Conservation (phyloP, 2,888 invertebrate species). For the Epicampocera succincta region DNA sequence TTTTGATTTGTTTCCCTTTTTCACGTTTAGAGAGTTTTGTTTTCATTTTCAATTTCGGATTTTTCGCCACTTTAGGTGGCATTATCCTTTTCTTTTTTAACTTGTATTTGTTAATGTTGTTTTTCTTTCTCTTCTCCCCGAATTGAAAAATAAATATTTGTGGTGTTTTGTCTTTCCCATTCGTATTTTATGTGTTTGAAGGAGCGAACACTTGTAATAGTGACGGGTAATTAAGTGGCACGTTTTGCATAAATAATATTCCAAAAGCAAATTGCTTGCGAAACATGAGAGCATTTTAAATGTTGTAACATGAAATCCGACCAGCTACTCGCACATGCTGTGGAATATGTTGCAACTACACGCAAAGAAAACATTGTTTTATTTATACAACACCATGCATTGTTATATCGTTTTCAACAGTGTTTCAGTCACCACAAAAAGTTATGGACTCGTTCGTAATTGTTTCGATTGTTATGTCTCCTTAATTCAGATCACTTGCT, state of each 20-base stretch:
- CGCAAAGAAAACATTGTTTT: no score
- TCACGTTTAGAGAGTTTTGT: slow-evolving; percentile 46
- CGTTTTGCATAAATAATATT: slow-evolving; percentile 59
- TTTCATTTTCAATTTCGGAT: slow-evolving; percentile 62
- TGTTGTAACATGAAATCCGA: not conserved
- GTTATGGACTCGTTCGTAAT: no score
- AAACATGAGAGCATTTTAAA: slow-evolving; percentile 14
- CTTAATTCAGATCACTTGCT: no score
- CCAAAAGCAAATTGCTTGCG: not conserved
- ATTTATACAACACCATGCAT: no score
- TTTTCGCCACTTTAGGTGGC: slow-evolving; percentile 64
- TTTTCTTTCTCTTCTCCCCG: slow-evolving; percentile 37
- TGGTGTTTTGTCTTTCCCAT: not conserved
- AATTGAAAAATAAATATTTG: slow-evolving; percentile 66
- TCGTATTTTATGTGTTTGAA: slow-evolving; percentile 47
- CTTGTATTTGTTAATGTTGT: slow-evolving; percentile 34
- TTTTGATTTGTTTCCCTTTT: slow-evolving; percentile 69
- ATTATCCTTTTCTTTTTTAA: slow-evolving; percentile 53
- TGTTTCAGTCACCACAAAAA: no score
- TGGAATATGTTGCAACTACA: no score
- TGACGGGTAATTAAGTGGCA: slow-evolving; percentile 65
- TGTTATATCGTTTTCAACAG: no score
- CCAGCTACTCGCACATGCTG: no score
- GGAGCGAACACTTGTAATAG: slow-evolving; percentile 64
- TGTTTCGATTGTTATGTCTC: no score